These are phyloP conservation scores for Actinopyga echinites DNA, from an alignment of 53 echinoderm and acorn worm species.

Conservation along the genomic window DNA sequence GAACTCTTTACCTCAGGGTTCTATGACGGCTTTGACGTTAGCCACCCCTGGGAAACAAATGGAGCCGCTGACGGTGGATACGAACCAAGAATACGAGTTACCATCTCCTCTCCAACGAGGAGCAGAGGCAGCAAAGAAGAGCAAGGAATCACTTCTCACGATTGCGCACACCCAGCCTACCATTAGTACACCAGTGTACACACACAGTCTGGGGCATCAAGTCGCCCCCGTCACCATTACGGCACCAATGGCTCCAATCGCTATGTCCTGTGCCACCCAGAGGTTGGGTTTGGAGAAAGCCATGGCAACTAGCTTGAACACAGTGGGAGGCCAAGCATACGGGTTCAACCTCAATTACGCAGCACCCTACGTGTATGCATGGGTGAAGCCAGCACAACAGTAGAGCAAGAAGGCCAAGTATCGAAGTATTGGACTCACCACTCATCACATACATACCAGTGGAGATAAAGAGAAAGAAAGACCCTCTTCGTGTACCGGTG, in stretches of 20 bases:
- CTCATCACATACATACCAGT: no score
- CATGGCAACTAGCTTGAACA: constrained; percentile 47
- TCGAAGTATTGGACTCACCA: no score
- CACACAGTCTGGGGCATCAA: background rate
- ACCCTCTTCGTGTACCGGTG: no score
- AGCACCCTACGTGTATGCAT: constrained; percentile 91
- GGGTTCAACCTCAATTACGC: constrained; percentile 96
- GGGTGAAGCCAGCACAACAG: constrained; percentile 91
- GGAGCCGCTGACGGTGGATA: constrained; percentile 72
- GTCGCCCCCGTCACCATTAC: constrained; percentile 41
- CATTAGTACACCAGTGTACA: constrained; percentile 52
- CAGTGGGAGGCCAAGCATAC: constrained; percentile 63
- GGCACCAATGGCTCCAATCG: constrained; percentile 44
- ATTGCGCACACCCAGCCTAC: constrained; percentile 84
- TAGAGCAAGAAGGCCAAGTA: background rate
- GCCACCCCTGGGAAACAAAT: constrained; percentile 2
- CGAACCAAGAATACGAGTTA: constrained; percentile 93
- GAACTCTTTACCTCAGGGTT: constrained; percentile 63
- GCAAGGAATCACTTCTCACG: constrained; percentile 79
- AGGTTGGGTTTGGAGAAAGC: constrained; percentile 43
- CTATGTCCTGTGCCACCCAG: constrained; percentile 47
- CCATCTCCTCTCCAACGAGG: constrained; percentile 80
- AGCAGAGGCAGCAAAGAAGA: constrained; percentile 67
- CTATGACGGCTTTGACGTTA: constrained; percentile 57
- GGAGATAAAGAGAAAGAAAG: no score